Evolutionary conservation across 2,113 vertebrate species (phyloP).

Genomic region (Coturnix japonica): DNA sequence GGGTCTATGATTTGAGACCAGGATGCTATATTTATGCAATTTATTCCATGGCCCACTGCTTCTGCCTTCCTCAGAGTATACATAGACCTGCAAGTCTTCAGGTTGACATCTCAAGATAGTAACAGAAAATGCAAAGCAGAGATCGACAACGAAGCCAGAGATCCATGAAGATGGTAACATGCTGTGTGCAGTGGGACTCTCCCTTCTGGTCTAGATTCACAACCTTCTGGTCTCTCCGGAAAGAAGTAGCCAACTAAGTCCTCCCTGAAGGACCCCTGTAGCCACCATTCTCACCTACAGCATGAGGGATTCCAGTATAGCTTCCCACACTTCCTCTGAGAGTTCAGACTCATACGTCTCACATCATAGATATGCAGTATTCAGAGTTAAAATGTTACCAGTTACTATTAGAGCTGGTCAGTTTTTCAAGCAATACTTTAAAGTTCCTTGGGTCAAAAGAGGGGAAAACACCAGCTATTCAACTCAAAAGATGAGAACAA

Average conservation of each 20-base stretch:
- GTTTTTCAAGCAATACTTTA: neutral
- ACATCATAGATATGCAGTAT: neutral
- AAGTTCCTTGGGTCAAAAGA: neutral
- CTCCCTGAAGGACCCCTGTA: neutral
- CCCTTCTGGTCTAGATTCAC: neutral
- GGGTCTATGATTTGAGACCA: neutral
- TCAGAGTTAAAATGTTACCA: neutral
- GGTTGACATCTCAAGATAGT: neutral
- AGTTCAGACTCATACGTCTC: neutral
- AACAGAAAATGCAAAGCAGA: neutral
- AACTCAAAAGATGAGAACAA: neutral
- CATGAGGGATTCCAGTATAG: neutral
- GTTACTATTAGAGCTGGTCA: neutral
- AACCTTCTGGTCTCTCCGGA: neutral
- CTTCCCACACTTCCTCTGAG: neutral
- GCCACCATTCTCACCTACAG: neutral
- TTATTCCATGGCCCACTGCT: neutral
- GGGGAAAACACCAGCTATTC: neutral
- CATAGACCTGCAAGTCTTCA: rapidly evolving
- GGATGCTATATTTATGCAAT: neutral
- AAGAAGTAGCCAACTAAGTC: neutral
- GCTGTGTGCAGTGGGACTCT: neutral
- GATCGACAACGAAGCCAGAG: neutral
- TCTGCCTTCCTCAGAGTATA: neutral
- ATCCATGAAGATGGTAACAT: neutral